These are phyloP conservation scores for Anthrax anthrax DNA, from an alignment of 2,888 invertebrate genomes.

Conservation along the genomic window DNA sequence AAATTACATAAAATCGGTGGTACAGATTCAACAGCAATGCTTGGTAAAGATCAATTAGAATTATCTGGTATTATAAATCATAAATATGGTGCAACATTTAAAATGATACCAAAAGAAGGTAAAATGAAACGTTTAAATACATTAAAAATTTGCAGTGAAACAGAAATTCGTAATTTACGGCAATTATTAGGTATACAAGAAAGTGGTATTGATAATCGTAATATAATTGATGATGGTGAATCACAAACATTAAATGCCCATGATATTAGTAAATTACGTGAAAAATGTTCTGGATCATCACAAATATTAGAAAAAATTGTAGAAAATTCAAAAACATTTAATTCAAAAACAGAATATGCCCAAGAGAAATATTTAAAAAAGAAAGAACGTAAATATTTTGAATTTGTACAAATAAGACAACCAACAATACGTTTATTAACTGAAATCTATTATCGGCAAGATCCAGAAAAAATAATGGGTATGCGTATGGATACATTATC, in stretches of 20 bases:
- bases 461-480: constrained; percentile 58
- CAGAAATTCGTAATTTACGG: constrained; percentile 39
- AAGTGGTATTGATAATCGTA: constrained; percentile 70
- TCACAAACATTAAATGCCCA: constrained; percentile 73
- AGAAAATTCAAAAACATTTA: constrained; percentile 82
- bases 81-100: constrained; percentile 60
- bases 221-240: constrained; percentile 53
- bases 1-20: constrained; percentile 62
- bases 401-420: constrained; percentile 60
- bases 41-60: constrained; percentile 58
- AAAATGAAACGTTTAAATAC: constrained; percentile 38
- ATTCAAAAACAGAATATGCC: constrained; percentile 77
- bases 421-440: constrained; percentile 71
- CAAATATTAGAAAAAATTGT: constrained; percentile 78
- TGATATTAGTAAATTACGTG: constrained; percentile 67
- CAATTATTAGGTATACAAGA: constrained; percentile 48
- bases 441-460: constrained; percentile 71
- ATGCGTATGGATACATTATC: constrained; percentile 78
- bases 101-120: constrained; percentile 47
- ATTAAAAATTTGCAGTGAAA: constrained; percentile 38
- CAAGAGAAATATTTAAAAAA: constrained; percentile 92
- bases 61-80: constrained; percentile 51
- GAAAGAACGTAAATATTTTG: constrained; percentile 87
- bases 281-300: constrained; percentile 59
- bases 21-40: constrained; percentile 42